Conservation (phyloP, 2,888 invertebrate genomes). For the Nymphalis urticae region DNA sequence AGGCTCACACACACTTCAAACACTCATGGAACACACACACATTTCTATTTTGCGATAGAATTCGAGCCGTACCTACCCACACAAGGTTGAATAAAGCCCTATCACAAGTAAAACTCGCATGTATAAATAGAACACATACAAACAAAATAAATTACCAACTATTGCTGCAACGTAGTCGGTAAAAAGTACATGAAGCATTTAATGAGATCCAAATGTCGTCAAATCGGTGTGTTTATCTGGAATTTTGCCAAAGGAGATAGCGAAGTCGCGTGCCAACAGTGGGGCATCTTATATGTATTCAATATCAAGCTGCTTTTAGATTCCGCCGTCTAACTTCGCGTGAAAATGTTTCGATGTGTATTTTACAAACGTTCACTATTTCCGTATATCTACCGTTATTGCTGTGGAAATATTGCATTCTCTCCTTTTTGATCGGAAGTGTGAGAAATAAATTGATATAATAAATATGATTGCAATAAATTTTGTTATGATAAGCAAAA, state of each 20-base stretch:
- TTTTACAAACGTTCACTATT: slow-evolving; percentile 11
- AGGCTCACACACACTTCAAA: too few relatives aligned
- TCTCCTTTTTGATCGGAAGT: slow-evolving; percentile 1
- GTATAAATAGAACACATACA: neutral
- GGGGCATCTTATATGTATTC: slow-evolving; percentile 20
- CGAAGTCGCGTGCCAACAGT: slow-evolving; percentile 33
- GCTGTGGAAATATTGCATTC: slow-evolving; percentile 7
- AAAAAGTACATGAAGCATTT: slow-evolving; percentile 9
- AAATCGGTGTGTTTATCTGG: slow-evolving; percentile 32
- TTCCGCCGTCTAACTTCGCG: slow-evolving; percentile 12
- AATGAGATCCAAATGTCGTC: slow-evolving; percentile 27
- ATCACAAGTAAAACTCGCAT: neutral
- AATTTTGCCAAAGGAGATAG: slow-evolving; percentile 35
- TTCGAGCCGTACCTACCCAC: too few relatives aligned
- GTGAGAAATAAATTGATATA: slow-evolving; percentile 9
- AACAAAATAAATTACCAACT: neutral
- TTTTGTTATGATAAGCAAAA: neutral
- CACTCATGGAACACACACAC: too few relatives aligned
- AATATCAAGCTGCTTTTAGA: slow-evolving; percentile 24
- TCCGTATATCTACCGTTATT: slow-evolving; percentile 7
- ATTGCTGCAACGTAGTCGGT: neutral
- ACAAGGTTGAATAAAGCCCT: too few relatives aligned
- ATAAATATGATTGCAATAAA: slow-evolving; percentile 1
- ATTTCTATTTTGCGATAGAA: too few relatives aligned
- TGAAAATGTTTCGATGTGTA: slow-evolving; percentile 20